phyloP scores from a whole-genome alignment of 2,888 invertebrate species.

The Drosophila neoperkinsi region DNA sequence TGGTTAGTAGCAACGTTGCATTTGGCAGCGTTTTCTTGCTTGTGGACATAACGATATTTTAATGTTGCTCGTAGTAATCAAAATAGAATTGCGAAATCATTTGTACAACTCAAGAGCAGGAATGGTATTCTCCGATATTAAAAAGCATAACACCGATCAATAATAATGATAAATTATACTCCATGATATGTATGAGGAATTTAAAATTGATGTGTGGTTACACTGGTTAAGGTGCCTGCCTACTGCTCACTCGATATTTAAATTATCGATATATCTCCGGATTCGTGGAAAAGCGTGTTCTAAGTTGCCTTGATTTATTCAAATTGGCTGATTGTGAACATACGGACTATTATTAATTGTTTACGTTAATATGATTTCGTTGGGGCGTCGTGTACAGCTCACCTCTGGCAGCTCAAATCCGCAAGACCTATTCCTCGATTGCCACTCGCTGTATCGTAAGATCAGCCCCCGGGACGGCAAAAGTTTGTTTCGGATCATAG shows the following conservation, averaged over 20 bases:
- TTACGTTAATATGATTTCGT: background rate
- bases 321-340: background rate
- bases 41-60: slow-evolving; percentile 28
- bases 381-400: background rate
- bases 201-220: background rate
- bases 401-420: slow-evolving; percentile 59
- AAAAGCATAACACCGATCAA: too few relatives aligned
- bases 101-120: background rate
- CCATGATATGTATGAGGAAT: background rate
- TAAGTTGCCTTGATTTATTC: background rate
- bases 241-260: background rate
- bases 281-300: background rate
- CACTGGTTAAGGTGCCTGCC: background rate
- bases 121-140: background rate
- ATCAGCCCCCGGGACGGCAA: slow-evolving; percentile 93
- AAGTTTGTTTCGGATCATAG: slow-evolving; percentile 93
- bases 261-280: background rate
- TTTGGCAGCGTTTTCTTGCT: slow-evolving; percentile 2
- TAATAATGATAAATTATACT: background rate
- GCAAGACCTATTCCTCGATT: slow-evolving; percentile 91
- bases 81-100: slow-evolving; percentile 3
- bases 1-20: slow-evolving; percentile 15
- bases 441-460: slow-evolving; percentile 93
- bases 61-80: slow-evolving; percentile 21
- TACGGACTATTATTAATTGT: too few relatives aligned